These are phyloP conservation scores for Trogon melanurus DNA, from an alignment of 2,113 vertebrate genomes.

Conservation along the genomic window DNA sequence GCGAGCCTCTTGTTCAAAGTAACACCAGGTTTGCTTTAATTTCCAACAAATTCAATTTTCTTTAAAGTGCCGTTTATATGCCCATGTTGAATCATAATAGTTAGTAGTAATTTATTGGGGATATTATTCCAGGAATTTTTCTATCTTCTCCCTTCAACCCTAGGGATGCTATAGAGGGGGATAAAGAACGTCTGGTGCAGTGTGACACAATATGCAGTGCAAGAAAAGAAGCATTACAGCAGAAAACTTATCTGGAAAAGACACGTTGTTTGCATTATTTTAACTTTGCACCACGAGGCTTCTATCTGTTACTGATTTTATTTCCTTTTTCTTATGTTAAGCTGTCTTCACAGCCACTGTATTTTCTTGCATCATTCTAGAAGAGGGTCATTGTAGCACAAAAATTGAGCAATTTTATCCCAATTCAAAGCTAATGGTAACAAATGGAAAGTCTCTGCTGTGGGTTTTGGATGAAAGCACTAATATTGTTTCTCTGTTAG, in stretches of 20 bases:
- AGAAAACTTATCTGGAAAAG: background rate
- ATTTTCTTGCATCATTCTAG: background rate
- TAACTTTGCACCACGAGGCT: background rate
- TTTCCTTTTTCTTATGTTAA: accelerated
- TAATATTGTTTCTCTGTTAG: background rate
- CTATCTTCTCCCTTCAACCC: constrained; percentile 49
- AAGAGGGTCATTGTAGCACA: background rate
- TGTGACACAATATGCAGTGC: background rate
- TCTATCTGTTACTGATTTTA: background rate
- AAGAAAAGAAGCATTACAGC: background rate
- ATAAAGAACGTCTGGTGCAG: background rate
- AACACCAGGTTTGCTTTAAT: constrained; percentile 63
- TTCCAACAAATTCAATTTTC: constrained; percentile 73
- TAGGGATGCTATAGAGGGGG: background rate
- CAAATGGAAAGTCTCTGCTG: background rate
- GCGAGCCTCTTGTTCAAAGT: constrained; percentile 61
- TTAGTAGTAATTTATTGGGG: constrained; percentile 68
- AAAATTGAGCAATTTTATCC: background rate
- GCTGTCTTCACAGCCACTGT: background rate
- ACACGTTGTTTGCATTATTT: background rate
- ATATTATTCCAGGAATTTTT: constrained; percentile 57
- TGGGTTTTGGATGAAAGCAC: constrained; percentile 4
- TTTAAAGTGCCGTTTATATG: constrained; percentile 68
- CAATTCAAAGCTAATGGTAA: background rate
- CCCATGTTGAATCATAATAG: constrained; percentile 47